Evolutionary conservation across 2,888 invertebrate genomes (phyloP).

Genomic region (Drosophila rellima): DNA sequence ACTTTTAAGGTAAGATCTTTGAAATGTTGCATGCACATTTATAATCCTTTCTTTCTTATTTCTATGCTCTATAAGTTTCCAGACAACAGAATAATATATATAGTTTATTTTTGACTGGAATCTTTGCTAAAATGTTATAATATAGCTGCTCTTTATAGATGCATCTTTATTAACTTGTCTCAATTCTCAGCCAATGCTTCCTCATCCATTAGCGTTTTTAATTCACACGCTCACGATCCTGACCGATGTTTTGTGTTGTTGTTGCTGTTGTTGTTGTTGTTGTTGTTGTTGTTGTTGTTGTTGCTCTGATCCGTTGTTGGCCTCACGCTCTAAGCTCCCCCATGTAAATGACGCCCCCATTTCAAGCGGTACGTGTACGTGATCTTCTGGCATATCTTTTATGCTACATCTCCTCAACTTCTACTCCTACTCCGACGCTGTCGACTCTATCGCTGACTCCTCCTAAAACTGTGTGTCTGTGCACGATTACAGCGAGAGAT

Average conservation of each 20-base stretch:
- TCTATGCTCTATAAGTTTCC: background rate
- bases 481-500: slow-evolving; percentile 74
- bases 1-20: too few relatives aligned
- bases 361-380: slow-evolving; percentile 69
- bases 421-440: slow-evolving; percentile 2
- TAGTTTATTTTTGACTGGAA: too few relatives aligned
- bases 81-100: background rate
- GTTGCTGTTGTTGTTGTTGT: slow-evolving; percentile 23
- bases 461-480: slow-evolving; percentile 39
- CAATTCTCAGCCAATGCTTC: background rate
- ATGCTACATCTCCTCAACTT: slow-evolving; percentile 62
- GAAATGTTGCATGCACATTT: background rate
- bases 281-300: slow-evolving; percentile 14
- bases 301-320: slow-evolving; percentile 55
- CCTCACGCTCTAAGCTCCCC: slow-evolving; percentile 65
- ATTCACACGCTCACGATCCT: slow-evolving; percentile 80
- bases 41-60: too few relatives aligned
- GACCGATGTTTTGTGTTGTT: slow-evolving; percentile 27
- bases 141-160: slow-evolving; percentile 13
- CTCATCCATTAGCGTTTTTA: slow-evolving; percentile 20
- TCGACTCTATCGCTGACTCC: slow-evolving; percentile 9
- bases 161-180: slow-evolving; percentile 20
- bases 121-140: background rate
- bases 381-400: slow-evolving; percentile 74
- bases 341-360: slow-evolving; percentile 81